Evolutionary conservation across 2,113 vertebrate genomes (phyloP).

Genomic region (Malurus elegans): DNA sequence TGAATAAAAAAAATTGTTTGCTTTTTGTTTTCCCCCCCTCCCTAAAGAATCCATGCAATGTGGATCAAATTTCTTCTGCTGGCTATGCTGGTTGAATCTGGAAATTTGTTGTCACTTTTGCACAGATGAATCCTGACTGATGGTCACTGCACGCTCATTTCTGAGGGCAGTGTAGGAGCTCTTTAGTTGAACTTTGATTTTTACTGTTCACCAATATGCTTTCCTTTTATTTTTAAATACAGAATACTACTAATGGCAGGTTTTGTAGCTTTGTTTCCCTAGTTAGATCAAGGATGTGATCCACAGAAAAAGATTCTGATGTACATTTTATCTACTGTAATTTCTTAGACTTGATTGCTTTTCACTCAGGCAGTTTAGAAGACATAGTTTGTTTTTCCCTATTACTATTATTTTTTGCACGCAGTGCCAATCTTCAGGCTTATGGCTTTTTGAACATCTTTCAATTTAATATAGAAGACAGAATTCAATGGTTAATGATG

Average conservation of each 20-base stretch:
- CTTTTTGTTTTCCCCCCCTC: slow-evolving; percentile 70
- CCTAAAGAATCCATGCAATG: slow-evolving; percentile 91
- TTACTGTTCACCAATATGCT: slow-evolving; percentile 50
- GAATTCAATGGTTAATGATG: slow-evolving; percentile 55
- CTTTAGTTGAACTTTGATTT: slow-evolving; percentile 21
- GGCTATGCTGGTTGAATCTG: slow-evolving; percentile 89
- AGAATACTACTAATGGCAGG: slow-evolving; percentile 80
- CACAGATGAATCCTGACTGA: slow-evolving; percentile 84
- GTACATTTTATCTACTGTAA: slow-evolving; percentile 56
- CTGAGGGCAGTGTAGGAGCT: slow-evolving; percentile 76
- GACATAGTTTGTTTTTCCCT: slow-evolving; percentile 66
- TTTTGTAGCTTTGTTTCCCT: slow-evolving; percentile 70
- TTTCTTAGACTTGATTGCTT: slow-evolving; percentile 70
- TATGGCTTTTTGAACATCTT: slow-evolving; percentile 80
- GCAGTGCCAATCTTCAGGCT: slow-evolving; percentile 76
- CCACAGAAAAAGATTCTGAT: slow-evolving; percentile 68
- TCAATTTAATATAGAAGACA: slow-evolving; percentile 67
- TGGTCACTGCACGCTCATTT: slow-evolving; percentile 83
- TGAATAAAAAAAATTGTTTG: slow-evolving; percentile 88
- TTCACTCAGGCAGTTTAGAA: slow-evolving; percentile 79
- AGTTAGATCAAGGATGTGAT: slow-evolving; percentile 68
- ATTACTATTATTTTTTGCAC: slow-evolving; percentile 59
- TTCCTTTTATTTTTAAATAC: slow-evolving; percentile 49
- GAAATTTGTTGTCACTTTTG: slow-evolving; percentile 83
- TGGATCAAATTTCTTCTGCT: slow-evolving; percentile 90